Percentiles rank a stretch among this genome's conserved stretches.
These are phyloP conservation scores for Anodontia alba DNA, from an alignment of 2,888 invertebrate species.

Conservation along the genomic window DNA sequence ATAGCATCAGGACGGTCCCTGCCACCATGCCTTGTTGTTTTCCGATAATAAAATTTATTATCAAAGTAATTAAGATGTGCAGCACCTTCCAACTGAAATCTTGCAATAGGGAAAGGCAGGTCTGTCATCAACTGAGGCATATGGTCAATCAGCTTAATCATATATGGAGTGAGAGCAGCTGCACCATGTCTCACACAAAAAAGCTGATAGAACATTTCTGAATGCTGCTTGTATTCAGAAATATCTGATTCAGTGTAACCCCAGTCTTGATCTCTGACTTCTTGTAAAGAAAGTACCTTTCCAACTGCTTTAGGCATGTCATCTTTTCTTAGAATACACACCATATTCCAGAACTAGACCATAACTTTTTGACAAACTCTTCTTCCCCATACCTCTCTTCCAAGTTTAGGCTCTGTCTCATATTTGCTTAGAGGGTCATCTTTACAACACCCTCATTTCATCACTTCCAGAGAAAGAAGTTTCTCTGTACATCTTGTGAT, in stretches of 20 bases:
- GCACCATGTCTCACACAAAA: conserved; percentile 4
- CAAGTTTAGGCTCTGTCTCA: not conserved
- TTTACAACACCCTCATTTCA: too few relatives aligned
- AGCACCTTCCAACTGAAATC: not conserved
- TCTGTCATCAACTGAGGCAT: conserved; percentile 1
- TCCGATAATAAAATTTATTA: conserved; percentile 1
- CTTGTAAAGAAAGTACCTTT: too few relatives aligned
- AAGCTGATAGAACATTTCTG: not conserved
- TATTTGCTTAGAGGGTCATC: too few relatives aligned
- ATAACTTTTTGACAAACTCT: conserved; percentile 1
- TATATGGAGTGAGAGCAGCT: not conserved
- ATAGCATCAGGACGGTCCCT: not conserved
- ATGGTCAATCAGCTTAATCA: conserved; percentile 14
- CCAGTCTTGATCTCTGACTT: not conserved
- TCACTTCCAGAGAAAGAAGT: not conserved
- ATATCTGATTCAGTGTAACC: not conserved
- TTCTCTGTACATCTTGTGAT: not conserved
- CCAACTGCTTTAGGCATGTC: too few relatives aligned
- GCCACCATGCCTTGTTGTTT: not conserved
- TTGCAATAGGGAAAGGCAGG: not conserved
- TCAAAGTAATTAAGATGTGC: not conserved
- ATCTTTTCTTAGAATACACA: conserved; percentile 8
- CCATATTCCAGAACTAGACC: not conserved
- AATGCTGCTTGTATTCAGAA: not conserved
- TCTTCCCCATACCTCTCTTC: not conserved